These are phyloP conservation scores for Psittacula cyanocephala DNA, from an alignment of 2,113 vertebrate species.

Conservation along the genomic window DNA sequence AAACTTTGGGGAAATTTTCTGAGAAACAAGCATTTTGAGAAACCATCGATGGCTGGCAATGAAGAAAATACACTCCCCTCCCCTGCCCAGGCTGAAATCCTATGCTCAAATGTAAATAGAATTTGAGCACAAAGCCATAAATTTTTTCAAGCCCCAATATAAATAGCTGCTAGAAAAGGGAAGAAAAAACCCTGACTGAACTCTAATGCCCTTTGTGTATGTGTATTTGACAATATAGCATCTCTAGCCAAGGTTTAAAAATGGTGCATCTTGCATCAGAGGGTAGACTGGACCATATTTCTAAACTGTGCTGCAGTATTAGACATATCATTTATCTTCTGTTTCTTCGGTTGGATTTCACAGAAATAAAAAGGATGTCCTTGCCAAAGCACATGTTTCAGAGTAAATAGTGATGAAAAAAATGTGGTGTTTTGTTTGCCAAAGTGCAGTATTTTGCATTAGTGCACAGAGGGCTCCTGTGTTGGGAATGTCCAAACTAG, in stretches of 20 bases:
- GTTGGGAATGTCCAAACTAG: not conserved
- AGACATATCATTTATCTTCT: slow-evolving; percentile 42
- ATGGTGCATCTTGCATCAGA: slow-evolving; percentile 56
- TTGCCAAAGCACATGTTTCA: slow-evolving; percentile 29
- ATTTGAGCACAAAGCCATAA: not conserved
- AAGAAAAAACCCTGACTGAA: not conserved
- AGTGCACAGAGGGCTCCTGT: not conserved
- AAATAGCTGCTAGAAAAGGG: not conserved
- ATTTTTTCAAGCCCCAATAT: not conserved
- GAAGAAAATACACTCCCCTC: not conserved
- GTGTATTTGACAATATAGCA: slow-evolving; percentile 18
- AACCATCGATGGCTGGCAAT: not conserved
- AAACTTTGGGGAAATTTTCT: slow-evolving; percentile 34
- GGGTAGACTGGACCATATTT: slow-evolving; percentile 34
- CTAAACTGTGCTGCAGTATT: slow-evolving; percentile 23
- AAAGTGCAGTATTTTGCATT: not conserved
- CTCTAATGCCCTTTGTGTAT: slow-evolving; percentile 3
- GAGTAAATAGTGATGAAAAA: slow-evolving; percentile 15
- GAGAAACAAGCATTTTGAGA: slow-evolving; percentile 35
- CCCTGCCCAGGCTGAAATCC: slow-evolving; percentile 15
- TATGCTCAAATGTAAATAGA: slow-evolving; percentile 46
- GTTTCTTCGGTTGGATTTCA: slow-evolving; percentile 39
- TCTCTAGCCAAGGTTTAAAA: slow-evolving; percentile 57
- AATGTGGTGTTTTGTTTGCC: not conserved
- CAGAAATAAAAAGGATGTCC: not conserved